Base-by-base conservation (phyloP, 2,888 invertebrate genomes). In the Nematopogon swammerdamellus region DNA sequence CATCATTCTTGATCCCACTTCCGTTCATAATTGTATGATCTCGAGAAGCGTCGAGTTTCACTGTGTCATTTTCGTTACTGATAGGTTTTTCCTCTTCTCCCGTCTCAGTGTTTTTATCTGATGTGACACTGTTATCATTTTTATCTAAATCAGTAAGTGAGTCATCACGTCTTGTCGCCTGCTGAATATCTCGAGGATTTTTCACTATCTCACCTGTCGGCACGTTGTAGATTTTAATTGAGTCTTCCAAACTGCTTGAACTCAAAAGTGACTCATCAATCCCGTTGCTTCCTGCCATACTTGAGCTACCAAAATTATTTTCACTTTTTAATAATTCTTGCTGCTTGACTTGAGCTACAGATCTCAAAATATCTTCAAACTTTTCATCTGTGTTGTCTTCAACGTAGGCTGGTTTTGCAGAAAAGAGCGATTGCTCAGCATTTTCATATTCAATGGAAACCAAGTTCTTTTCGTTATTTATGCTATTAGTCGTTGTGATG, bases 221-320 rank as follows among this genome's bases (percentile, higher is more conserved):
- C 47, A 80, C 71, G 54, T 80, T 80, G 62, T 80, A 80, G 59
- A 80, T 75, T 70, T 77, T 79, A 56, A 79, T 77, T 45, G 76
- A 74, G 60, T 80, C 80, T 56, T 80, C 80, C 53, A 75, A 62
- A 63, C 80, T 80, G 57, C 80, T 80, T 1, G 77, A 65, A 57
- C 77, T 77, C 56, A 71, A 55, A 54, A 66, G 69, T 45, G 75
- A 76, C 52, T 68, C 67, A 57, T 72, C 72, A 43, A 68, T 59
- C 56, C 67, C 52, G 54, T 59, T 61, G 48, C 56, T 56, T 10
- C 73, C 70, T 18, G 75, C 72, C 60, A n/a, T n/a, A n/a, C n/a
- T n/a, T 67, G 71, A 48, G 19, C 14, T 18, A 44, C 36, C n/a
- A 11, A 66, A 59, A 36, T 14, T 36, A 36, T 14, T 14, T 14